Evolutionary conservation across 2,113 vertebrate species (phyloP).

Genomic region (Sinosuthora webbiana): DNA sequence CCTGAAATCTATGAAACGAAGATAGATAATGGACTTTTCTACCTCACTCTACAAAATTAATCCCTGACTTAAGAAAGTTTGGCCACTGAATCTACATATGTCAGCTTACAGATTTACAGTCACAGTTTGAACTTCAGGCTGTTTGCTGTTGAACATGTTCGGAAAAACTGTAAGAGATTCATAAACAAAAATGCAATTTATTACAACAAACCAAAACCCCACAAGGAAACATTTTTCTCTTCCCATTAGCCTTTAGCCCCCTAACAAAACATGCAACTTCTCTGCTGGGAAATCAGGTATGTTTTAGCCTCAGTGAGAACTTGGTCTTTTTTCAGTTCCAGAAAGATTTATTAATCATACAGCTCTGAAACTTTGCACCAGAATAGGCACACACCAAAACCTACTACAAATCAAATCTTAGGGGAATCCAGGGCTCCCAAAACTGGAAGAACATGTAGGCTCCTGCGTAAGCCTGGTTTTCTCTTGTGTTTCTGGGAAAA

Average conservation of each 20-base stretch:
- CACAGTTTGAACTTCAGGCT: not conserved
- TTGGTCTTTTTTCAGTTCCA: not conserved
- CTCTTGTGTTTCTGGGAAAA: not conserved
- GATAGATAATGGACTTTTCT: constrained; percentile 7
- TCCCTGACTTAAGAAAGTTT: not conserved
- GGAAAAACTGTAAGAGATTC: not conserved
- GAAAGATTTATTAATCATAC: constrained; percentile 31
- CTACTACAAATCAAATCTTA: constrained; percentile 3
- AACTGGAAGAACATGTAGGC: not conserved
- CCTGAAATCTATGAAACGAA: not conserved
- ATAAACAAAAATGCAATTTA: not conserved
- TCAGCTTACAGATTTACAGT: not conserved
- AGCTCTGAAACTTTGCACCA: constrained; percentile 14
- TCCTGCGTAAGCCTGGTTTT: not conserved
- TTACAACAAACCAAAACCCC: not conserved
- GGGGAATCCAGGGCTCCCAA: not conserved
- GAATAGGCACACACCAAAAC: constrained; percentile 24
- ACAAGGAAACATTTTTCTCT: not conserved
- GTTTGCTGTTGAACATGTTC: not conserved
- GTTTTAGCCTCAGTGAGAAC: constrained; percentile 17
- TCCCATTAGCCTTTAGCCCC: not conserved
- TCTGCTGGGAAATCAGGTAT: constrained; percentile 1
- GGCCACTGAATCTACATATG: not conserved
- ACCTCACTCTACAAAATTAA: constrained; percentile 3
- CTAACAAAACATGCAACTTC: not conserved